Base-by-base conservation (phyloP, 2,113 vertebrate genomes). In the Equus quagga region DNA sequence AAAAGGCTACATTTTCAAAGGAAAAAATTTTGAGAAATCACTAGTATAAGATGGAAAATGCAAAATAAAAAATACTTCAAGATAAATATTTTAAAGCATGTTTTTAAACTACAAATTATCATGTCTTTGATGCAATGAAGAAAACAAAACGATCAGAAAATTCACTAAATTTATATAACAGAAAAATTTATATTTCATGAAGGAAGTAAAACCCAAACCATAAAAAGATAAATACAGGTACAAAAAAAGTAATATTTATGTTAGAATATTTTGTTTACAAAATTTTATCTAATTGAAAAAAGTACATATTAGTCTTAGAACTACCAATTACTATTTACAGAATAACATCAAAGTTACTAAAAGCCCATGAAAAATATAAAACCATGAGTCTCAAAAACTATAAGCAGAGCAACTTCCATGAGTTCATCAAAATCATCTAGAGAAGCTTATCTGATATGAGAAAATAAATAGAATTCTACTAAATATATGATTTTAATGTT, bases 261-360 rank as follows among this genome's bases (percentile, higher is more conserved):
- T 69, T 58, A 41, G 17, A 88, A 72, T 72, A 62, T 49, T 86
- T 86, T 72, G 51, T 49, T 58, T 81, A n/a, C 46, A 79, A 87
- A 87, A 60, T 87, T 44, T 76, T 79, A 87, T 65, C 46, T 88
- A 88, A 81, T 18, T 51, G 73, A 94, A 80, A 79, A 94, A 88
- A 88, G 51, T 31, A 69, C 4, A 21, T 36, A 51, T 24, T 19
- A 94, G 73, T 31, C 62, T 67, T 36, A 69, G 23, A 94, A 81
- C 65, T 80, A 60, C 31, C 54, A 72, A 72, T 83, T 49, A n/a
- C 31, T 82, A 79, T 60, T 88, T 81, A 70, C 7, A 79, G 49
- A 70, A 36, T 67, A 67, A 44, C 24, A 58, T 33, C 89, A 80
- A 89, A 36, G 51, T 60, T 26, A 91, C n/a, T 82, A 36, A 46